Evolutionary conservation across 2,888 invertebrate species (phyloP), one percentile per base, ranked within the genome.

Genomic region (Eupithecia centaureata): DNA sequence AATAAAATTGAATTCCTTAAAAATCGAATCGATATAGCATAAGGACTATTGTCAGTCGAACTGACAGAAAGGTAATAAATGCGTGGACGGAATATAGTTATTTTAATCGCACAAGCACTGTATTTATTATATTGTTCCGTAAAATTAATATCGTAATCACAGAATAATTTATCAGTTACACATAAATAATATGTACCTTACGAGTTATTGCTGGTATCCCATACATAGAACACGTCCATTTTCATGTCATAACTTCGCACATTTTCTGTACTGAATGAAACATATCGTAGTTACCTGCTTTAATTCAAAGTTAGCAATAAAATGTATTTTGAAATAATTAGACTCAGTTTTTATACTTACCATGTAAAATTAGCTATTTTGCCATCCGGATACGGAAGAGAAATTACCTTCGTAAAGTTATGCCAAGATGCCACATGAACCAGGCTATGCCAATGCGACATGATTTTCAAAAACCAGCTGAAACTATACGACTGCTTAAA

Each of bases 71-170:
- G n/a, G n/a, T n/a, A n/a, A n/a, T n/a, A n/a, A n/a, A n/a, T n/a
- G n/a, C n/a, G n/a, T n/a, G n/a, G n/a, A n/a, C n/a, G n/a, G n/a
- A n/a, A n/a, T n/a, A n/a, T n/a, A 75, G 76, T 76, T 76, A 70
- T 72, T 70, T 72, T 70, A 73, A 71, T 63, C 67, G 70, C 73
- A 76, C 76, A 63, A 71, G 71, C 75, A 76, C 74, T 61, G 71
- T 73, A 74, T 67, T 72, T 73, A 74, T 67, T 72, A 70, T 71
- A 71, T 67, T 70, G 65, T 61, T 64, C 62, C 59, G 69, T 71
- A 67, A 72, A 61, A 32, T 56, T 66, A 70, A 10, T 12, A 22
- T 65, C 32, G 66, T 71, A 65, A 69, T 72, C 74, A 69, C 65
- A 25, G 63, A 65, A 69, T 61, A 70, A 66, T 63, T 61, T 69